These are phyloP conservation scores for Pinna nobilis DNA, from an alignment of 1,140 invertebrate genomes.

Conservation along the genomic window DNA sequence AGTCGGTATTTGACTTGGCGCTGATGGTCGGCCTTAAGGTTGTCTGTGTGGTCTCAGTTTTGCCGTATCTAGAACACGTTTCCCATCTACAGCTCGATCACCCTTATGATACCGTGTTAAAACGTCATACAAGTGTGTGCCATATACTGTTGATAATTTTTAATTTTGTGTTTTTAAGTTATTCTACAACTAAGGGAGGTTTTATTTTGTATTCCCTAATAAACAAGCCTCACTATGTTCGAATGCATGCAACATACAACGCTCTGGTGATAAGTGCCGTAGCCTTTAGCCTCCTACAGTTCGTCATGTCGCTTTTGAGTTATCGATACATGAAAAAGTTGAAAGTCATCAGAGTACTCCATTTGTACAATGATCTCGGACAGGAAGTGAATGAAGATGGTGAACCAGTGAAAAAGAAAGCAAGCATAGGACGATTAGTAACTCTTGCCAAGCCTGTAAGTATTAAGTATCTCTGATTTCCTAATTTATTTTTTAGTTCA, in stretches of 20 bases:
- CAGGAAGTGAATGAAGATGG: conserved; percentile 68
- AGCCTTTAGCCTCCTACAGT: conserved; percentile 57
- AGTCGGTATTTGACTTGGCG: conserved; percentile 70
- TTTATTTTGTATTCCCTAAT: conserved; percentile 59
- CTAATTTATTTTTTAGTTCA: too few relatives aligned
- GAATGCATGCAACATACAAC: conserved; percentile 70
- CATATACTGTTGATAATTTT: conserved; percentile 46
- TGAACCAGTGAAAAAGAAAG: conserved; percentile 57
- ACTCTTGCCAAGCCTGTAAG: conserved; percentile 69
- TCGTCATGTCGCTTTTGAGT: conserved; percentile 50
- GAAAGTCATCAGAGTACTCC: conserved; percentile 54
- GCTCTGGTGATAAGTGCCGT: conserved; percentile 59
- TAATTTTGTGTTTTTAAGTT: conserved; percentile 38
- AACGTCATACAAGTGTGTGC: conserved; percentile 28
- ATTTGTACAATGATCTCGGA: conserved; percentile 64
- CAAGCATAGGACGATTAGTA: conserved; percentile 56
- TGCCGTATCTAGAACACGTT: conserved; percentile 52
- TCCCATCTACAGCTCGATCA: conserved; percentile 52
- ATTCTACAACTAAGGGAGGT: conserved; percentile 58
- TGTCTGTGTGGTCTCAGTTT: conserved; percentile 43
- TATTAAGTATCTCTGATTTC: conserved; percentile 17
- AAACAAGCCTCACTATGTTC: conserved; percentile 49
- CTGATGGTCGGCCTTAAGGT: conserved; percentile 58
- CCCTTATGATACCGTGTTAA: conserved; percentile 41
- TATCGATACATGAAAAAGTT: conserved; percentile 56